Conservation (phyloP, 2,888 invertebrate species). For the Aspidapion aeneum region DNA sequence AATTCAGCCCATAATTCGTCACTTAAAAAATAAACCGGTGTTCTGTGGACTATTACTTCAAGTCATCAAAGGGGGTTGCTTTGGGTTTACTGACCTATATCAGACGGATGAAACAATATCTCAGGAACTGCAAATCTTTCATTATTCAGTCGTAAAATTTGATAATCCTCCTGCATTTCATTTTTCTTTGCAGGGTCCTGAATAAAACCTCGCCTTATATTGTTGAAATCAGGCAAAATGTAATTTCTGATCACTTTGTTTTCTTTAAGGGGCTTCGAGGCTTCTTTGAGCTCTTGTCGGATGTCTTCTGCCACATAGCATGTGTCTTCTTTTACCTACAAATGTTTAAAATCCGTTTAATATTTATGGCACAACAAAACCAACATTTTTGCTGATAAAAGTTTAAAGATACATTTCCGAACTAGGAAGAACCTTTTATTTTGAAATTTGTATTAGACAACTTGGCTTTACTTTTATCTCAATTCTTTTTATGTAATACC, state of each 20-base stretch:
- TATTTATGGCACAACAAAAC: no score
- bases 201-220: slow-evolving; percentile 70
- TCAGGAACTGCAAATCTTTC: slow-evolving; percentile 96
- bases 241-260: slow-evolving; percentile 84
- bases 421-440: no score
- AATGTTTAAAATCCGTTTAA: no score
- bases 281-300: slow-evolving; percentile 70
- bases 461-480: no score
- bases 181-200: slow-evolving; percentile 35
- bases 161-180: slow-evolving; percentile 47
- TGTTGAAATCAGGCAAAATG: slow-evolving; percentile 93
- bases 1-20: no score
- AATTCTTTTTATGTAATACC: no score
- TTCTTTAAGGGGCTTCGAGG: slow-evolving; percentile 56
- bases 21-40: no score
- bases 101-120: slow-evolving; percentile 89
- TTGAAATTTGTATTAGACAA: no score
- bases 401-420: no score
- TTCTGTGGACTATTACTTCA: no score
- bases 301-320: slow-evolving; percentile 91
- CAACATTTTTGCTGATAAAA: no score
- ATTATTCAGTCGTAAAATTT: slow-evolving; percentile 84
- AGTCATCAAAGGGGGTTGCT: no score
- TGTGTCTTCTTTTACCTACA: slow-evolving; percentile 83
- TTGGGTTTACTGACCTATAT: slow-evolving; percentile 69